Base-by-base conservation (phyloP, 2,888 invertebrate genomes). In the Andrena fulva region DNA sequence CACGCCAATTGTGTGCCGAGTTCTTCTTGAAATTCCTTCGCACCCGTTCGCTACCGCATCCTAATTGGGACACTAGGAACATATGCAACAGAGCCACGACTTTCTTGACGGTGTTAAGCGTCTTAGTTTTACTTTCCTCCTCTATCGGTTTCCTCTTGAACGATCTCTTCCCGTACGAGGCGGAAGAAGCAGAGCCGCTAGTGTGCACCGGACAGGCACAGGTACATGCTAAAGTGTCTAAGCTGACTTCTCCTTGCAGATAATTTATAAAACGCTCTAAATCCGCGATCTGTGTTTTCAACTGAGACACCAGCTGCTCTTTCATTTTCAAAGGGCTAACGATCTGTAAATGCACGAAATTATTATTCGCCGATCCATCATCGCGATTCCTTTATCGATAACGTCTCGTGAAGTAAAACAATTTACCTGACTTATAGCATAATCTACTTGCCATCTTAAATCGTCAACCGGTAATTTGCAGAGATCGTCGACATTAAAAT, bases 201-300 rank as follows among this genome's bases (percentile, higher is more conserved):
- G 90, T 91, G 75, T 93, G 92, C n/a, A 93, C 91, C 4, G 93
- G 94, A 90, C 94, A 94, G 48, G 94, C 89, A 94, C 95, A 94
- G 91, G 95, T 95, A 87, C 95, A 95, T 2, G 94, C 92, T 33
- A 94, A 84, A 8, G 92, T 92, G 84, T 95, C 96, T 0, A 95
- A 94, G 85, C 92, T 93, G 4, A 94, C 92, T 90, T 97, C 97
- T 87, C 97, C 97, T 95, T 99, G 99, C 91, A 99, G 95, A 91
- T 99, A 97, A 89, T 97, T 97, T 88, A 99, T 99, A 93, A 99
- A 99, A 86, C 99, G 96, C 94, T 99, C 99, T 94, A 99, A 95
- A 94, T 99, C 99, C 60, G 97, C 96, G 73, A 99, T 98, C 95
- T 99, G 99, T 0, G 98, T 98, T 94, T 99, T 99, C 27, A 99